Conservation (phyloP, 2,113 vertebrate species). For the Salminus brasiliensis region DNA sequence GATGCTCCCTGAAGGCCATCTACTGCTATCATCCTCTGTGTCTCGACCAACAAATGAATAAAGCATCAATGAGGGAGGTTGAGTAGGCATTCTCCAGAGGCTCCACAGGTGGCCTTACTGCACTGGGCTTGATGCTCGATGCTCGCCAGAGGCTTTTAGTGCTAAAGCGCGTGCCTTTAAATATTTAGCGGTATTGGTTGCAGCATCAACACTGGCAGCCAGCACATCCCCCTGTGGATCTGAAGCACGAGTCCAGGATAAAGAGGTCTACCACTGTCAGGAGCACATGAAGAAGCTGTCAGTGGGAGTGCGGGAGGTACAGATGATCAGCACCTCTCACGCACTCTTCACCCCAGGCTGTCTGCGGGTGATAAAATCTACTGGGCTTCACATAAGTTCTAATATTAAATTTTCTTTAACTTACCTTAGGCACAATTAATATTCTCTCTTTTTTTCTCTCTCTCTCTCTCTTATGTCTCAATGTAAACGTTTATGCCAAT, state of each 20-base stretch:
- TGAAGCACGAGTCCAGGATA: constrained; percentile 51
- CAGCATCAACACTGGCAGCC: constrained; percentile 42
- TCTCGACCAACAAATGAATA: constrained; percentile 16
- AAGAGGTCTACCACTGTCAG: constrained; percentile 36
- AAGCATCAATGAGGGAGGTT: not conserved
- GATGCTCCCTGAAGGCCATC: not conserved
- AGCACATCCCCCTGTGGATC: constrained; percentile 53
- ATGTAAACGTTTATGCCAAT: no score
- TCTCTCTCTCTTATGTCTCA: no score
- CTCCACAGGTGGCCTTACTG: constrained; percentile 26
- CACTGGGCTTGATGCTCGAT: constrained; percentile 9
- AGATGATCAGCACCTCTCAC: constrained; percentile 16
- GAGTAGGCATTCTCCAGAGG: not conserved
- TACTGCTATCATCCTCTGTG: not conserved
- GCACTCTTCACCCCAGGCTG: not conserved
- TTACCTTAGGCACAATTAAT: no score
- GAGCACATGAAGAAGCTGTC: constrained; percentile 33
- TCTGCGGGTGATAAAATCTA: not conserved
- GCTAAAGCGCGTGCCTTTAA: constrained; percentile 53
- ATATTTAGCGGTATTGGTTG: constrained; percentile 47
- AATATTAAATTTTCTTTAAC: not conserved
- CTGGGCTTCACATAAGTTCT: not conserved
- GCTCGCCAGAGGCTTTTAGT: constrained; percentile 44
- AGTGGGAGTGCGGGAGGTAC: constrained; percentile 16
- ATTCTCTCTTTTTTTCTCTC: no score